A percentile compares a stretch with the other conserved stretches of the same genome.
Conservation (phyloP, 2,797 vertebrate species). For the Gobionotothen gibberifrons region DNA sequence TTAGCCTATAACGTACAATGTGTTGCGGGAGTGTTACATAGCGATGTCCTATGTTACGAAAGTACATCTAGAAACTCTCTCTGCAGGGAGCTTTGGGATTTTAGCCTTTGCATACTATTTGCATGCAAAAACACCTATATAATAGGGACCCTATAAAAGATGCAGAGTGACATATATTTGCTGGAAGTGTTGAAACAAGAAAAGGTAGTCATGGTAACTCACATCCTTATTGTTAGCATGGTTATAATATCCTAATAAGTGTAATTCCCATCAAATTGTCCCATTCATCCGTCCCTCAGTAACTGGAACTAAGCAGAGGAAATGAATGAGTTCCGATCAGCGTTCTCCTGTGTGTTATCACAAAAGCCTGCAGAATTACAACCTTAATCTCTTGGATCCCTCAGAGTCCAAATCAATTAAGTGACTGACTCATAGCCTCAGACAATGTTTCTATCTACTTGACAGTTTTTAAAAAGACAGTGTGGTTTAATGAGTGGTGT, state of each 20-base stretch:
- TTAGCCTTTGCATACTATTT: too few species aligned
- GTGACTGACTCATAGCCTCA: slow-evolving; percentile 2
- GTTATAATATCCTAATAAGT: slow-evolving; percentile 4
- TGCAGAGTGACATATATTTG: neutral
- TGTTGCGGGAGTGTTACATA: too few species aligned
- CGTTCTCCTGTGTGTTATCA: slow-evolving; percentile 34
- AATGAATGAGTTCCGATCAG: slow-evolving; percentile 45
- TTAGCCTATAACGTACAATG: too few species aligned
- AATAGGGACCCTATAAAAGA: neutral
- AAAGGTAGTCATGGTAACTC: slow-evolving; percentile 31
- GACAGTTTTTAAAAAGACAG: neutral
- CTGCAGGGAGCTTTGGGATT: too few species aligned
- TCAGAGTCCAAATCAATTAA: slow-evolving; percentile 41
- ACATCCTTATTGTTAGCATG: neutral
- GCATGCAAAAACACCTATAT: too few species aligned
- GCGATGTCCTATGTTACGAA: too few species aligned
- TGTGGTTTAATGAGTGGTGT: slow-evolving; percentile 4
- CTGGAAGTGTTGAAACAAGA: slow-evolving; percentile 4
- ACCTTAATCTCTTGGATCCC: slow-evolving; percentile 22
- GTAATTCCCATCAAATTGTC: slow-evolving; percentile 48
- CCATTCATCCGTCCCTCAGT: slow-evolving; percentile 28
- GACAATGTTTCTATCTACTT: neutral
- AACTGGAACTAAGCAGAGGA: slow-evolving; percentile 31
- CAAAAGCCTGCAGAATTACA: slow-evolving; percentile 39
- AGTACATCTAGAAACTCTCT: too few species aligned